Evolutionary conservation across 2,797 vertebrate genomes (phyloP).

Genomic region (Pantherophis vulpinus): DNA sequence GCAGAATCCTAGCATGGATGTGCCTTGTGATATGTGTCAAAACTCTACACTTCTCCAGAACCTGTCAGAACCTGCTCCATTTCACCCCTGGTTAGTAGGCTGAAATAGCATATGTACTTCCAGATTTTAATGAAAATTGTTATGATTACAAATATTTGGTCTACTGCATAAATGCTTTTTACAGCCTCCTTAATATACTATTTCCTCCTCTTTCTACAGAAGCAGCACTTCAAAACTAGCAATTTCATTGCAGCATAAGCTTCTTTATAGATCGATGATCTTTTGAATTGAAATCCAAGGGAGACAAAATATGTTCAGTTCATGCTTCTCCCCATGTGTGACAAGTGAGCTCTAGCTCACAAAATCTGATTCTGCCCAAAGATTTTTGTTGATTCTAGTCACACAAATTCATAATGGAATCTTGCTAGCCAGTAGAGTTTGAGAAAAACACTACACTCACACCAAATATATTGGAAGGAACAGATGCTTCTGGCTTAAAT

Average conservation of each 20-base stretch:
- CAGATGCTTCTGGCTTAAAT: constrained; percentile 23
- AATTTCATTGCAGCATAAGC: background rate
- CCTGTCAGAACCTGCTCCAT: no score
- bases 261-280: background rate
- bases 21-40: background rate
- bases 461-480: background rate
- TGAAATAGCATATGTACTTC: constrained; percentile 39
- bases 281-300: background rate
- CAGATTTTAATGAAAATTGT: constrained; percentile 49
- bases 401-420: background rate
- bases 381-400: background rate
- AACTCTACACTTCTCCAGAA: background rate
- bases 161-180: constrained; percentile 1
- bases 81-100: constrained; percentile 35
- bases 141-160: constrained; percentile 46
- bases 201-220: background rate
- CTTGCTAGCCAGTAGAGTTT: constrained; percentile 31
- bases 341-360: background rate
- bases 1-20: background rate
- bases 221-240: background rate
- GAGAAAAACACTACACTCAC: constrained; percentile 17
- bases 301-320: background rate
- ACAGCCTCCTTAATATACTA: background rate
- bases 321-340: background rate
- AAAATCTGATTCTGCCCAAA: background rate